Conservation (phyloP, 2,888 invertebrate genomes). For the Rotaria sp. region DNA sequence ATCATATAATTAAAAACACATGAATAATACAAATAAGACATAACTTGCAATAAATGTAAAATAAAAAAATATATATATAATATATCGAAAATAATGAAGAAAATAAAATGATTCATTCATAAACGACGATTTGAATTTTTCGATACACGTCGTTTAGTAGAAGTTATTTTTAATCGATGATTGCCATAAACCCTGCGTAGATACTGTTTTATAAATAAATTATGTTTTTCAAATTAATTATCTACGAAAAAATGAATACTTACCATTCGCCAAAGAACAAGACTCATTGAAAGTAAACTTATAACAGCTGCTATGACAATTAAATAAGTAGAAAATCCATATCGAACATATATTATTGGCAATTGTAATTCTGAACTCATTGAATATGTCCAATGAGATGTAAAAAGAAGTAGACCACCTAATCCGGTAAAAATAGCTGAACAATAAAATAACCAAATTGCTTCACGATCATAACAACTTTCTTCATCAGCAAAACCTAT, state of each 20-base stretch:
- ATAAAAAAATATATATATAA: background rate
- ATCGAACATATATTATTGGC: background rate
- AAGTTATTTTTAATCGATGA: background rate
- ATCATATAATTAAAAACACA: no score
- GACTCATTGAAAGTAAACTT: background rate
- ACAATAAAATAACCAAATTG: background rate
- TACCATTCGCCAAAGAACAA: background rate
- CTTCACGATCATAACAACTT: background rate
- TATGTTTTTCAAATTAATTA: no score
- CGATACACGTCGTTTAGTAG: background rate
- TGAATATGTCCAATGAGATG: background rate
- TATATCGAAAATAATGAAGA: background rate
- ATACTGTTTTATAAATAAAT: background rate
- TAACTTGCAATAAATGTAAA: no score
- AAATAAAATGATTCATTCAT: background rate
- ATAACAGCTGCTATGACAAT: background rate
- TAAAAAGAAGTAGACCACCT: background rate
- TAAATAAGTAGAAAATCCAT: conserved; percentile 1
- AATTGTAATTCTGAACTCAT: background rate
- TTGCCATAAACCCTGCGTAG: background rate
- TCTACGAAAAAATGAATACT: background rate
- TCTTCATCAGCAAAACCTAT: background rate
- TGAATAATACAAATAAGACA: no score
- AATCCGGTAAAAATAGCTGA: background rate
- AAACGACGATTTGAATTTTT: background rate